Evolutionary conservation across 2,888 invertebrate genomes (phyloP), one percentile per base, ranked within the genome.

Genomic region (Fragum sueziense): DNA sequence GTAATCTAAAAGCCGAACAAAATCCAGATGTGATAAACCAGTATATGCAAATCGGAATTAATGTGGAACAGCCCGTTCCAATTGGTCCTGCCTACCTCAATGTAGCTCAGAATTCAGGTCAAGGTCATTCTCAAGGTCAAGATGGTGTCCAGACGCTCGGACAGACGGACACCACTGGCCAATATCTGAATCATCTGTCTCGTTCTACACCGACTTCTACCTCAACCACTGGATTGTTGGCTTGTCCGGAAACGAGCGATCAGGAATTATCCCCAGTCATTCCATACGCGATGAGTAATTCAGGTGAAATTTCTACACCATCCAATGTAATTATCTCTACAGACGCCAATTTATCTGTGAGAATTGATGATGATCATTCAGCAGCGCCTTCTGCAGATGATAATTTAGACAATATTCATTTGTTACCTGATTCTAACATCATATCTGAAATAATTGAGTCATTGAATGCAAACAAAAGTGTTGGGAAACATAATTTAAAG

Each of bases 231-330:
- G 65, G 20, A 17, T 41, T 25, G n/a, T 33, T 52, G n/a, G 47
- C 47, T 9, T 31, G 51, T 47, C 52, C 51, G 17, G 52, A 65
- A 25, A 25, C 51, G 7, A 51, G 57, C 37, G 57, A 65, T 33
- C 74, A 54, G n/a, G 68, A 72, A 57, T 22, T 70, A 22, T 76
- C 80, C 27, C 80, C 76, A 25, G 33, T 70, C n/a, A 72, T 65
- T 33, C 72, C 72, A 52, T 72, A 79, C 65, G 72, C 75, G 61
- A 41, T 41, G 14, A 47, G n/a, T 47, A 47, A 47, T n/a, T 20
- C 17, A 14, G 47, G n/a, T 14, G 47, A 47, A 4, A 47, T 47
- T 3, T 14, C 47, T 9, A 47, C 47, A 47, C n/a, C 47, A 47
- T 47, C 47, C n/a, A 14, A 47, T 47, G 17, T 14, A 4, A 47